phyloP scores from a whole-genome alignment of 2,113 vertebrate species.

The Tragulus kanchil region DNA sequence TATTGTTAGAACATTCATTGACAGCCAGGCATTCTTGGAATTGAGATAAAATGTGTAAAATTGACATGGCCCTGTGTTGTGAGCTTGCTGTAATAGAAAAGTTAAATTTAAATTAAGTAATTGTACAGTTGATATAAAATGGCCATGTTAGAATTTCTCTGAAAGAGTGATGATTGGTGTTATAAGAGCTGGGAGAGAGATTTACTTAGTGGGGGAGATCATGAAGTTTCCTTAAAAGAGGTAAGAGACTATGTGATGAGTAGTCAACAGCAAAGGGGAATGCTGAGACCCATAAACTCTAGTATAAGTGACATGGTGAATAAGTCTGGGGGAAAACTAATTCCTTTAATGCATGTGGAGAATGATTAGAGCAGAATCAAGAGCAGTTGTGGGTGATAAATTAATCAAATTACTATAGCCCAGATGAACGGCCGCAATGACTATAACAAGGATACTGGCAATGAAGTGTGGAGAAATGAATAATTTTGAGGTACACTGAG shows the following conservation, averaged over 20 bases:
- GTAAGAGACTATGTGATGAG: not conserved
- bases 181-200: not conserved
- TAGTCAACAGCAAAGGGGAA: not conserved
- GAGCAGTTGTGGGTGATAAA: not conserved
- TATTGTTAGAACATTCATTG: not conserved
- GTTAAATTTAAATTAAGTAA: not conserved
- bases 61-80: not conserved
- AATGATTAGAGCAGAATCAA: not conserved
- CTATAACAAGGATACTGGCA: not conserved
- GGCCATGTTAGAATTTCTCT: not conserved
- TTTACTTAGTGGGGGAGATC: not conserved
- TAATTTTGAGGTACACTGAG: not conserved
- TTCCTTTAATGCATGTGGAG: not conserved
- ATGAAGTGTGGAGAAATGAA: not conserved
- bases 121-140: not conserved
- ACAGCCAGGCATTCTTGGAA: not conserved
- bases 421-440: not conserved
- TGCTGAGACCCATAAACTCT: not conserved
- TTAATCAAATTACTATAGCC: not conserved
- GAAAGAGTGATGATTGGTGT: not conserved
- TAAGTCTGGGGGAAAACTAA: not conserved
- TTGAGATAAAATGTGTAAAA: not conserved
- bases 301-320: not conserved
- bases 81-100: not conserved
- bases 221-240: not conserved